Conservation (phyloP, 35 echinoderm and acorn worm species). For the Ophiothrix spiculata region DNA sequence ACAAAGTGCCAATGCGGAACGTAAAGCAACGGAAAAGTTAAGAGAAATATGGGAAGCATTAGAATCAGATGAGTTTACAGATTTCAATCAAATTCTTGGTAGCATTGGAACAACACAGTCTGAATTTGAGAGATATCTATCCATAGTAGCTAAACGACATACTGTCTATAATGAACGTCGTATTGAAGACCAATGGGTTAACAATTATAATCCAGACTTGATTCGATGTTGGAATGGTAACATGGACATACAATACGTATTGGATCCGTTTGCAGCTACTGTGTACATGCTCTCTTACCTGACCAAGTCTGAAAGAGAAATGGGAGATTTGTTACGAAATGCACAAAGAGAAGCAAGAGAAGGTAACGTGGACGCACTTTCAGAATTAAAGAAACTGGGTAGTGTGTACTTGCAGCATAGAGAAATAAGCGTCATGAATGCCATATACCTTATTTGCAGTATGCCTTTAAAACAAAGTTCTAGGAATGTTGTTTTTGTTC, state of each 20-base stretch:
- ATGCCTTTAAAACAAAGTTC: conserved; percentile 12
- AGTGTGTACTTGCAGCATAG: conserved; percentile 52
- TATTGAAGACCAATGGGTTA: conserved; percentile 49
- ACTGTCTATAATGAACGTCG: conserved; percentile 27
- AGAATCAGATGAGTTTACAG: conserved; percentile 16
- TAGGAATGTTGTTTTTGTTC: not conserved
- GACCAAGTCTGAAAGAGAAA: conserved; percentile 72
- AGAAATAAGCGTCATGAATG: conserved; percentile 47
- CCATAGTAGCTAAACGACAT: conserved; percentile 11
- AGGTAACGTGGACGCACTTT: conserved; percentile 40
- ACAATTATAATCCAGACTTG: conserved; percentile 53
- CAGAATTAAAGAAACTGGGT: conserved; percentile 27
- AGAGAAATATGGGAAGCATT: not conserved
- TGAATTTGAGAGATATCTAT: conserved; percentile 37
- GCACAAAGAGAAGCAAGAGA: conserved; percentile 51
- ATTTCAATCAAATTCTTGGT: conserved; percentile 26
- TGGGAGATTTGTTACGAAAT: conserved; percentile 46
- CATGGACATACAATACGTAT: conserved; percentile 65
- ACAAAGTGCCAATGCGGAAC: not conserved
- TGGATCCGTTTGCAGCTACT: conserved; percentile 41
- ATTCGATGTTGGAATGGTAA: conserved; percentile 61
- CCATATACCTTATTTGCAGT: conserved; percentile 49
- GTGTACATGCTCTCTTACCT: conserved; percentile 72
- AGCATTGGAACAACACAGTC: conserved; percentile 15
- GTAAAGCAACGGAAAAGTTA: conserved; percentile 17